phyloP scores from a whole-genome alignment of 2,888 invertebrate species.

The Tuberolachnus salignus region DNA sequence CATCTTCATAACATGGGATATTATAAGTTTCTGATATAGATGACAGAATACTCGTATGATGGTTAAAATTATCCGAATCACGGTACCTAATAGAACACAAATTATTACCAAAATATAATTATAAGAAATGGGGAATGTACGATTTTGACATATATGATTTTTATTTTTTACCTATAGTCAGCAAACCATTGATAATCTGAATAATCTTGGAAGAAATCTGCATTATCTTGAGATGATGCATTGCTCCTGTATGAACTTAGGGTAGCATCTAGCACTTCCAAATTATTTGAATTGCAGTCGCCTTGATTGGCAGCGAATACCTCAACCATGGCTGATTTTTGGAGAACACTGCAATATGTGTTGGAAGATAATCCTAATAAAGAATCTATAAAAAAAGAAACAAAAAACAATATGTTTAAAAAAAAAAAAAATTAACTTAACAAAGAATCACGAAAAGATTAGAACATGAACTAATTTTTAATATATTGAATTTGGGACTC shows the following conservation, averaged over 20 bases:
- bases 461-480: conserved; percentile 49
- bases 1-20: conserved; percentile 78
- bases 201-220: conserved; percentile 82
- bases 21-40: conserved; percentile 80
- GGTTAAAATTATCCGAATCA: conserved; percentile 65
- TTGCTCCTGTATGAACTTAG: conserved; percentile 61
- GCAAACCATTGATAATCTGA: conserved; percentile 91
- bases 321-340: conserved; percentile 52
- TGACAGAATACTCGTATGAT: conserved; percentile 80
- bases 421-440: conserved; percentile 2
- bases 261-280: conserved; percentile 61
- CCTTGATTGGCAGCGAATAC: conserved; percentile 51
- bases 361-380: conserved; percentile 44
- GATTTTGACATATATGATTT: too few relatives aligned
- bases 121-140: not conserved
- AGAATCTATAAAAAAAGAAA: conserved; percentile 46
- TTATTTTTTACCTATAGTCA: conserved; percentile 74
- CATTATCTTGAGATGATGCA: conserved; percentile 64
- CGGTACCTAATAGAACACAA: conserved; percentile 25
- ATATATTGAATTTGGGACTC: conserved; percentile 44
- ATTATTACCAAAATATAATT: conserved; percentile 4
- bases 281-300: conserved; percentile 69
- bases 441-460: conserved; percentile 14
- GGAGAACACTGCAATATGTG: conserved; percentile 38
- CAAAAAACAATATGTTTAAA: not conserved